Base-by-base conservation (phyloP, 2,113 vertebrate genomes). In the Gallinago jamesoni region DNA sequence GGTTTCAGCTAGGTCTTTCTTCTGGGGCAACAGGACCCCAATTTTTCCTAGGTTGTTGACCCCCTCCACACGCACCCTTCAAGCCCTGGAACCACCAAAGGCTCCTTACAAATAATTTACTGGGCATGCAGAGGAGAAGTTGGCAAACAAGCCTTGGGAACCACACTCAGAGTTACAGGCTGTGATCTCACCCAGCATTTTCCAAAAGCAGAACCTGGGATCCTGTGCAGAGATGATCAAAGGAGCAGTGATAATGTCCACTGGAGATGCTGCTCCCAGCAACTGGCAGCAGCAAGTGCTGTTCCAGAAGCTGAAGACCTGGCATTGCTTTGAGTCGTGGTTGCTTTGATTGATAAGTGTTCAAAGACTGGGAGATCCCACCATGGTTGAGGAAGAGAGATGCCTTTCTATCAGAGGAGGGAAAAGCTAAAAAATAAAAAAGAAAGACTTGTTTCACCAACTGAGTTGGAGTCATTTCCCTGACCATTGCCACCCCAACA, bases 271-370 rank as follows among this genome's bases (percentile, higher is more conserved):
- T 15, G 5, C 72, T 37, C 35, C 35, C 35, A 37, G 35, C 21
- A 72, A 17, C 3, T 8, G 5, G 4, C 10, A 28, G 41, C 22
- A 63, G 37, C 22, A 33, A n/a, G 8, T 7, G 12, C 13, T 63
- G 23, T 13, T 82, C 10, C 66, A 82, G 48, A 37, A 43, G 28
- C 31, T 57, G 52, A 63, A 75, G n/a, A 82, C 7, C 11, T 23
- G 39, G 13, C 17, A 37, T 5, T 35, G 48, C 25, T 86, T 43
- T 64, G 52, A 25, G 72, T 72, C 72, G 52, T 78, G 41, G 53
- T 53, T 0, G 0, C 63, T 79, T 48, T 78, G 41, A 57, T 53
- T 0, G 0, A 24, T 10, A 3, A 5, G 3, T 50, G 28, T 39
- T 73, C 64, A 48, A 77, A 84, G 45, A 56, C 0, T 3, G 33